Base-by-base conservation (phyloP, 2,113 vertebrate species). In the Apeltes quadracus region DNA sequence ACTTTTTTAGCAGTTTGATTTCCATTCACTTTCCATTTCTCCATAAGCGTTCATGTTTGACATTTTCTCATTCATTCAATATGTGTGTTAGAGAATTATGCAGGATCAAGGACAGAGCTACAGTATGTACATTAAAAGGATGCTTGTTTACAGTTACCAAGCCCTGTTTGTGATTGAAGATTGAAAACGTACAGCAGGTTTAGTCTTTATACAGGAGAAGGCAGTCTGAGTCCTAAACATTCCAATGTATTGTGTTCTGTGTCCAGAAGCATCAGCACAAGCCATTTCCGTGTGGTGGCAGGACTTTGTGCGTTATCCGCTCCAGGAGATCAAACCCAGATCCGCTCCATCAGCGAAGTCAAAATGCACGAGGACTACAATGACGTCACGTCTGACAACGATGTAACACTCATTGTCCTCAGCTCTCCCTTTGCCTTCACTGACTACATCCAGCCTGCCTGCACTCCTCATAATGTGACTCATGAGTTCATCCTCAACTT, bases 331-430 rank as follows among this genome's bases (percentile, higher is more conserved):
- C 10, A 75, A 5, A 16, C 70, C 1, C 89, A 92, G 87, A 38
- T 53, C 50, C 75, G 83, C 34, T 68, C 41, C 14, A 54, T 90
- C 69, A 55, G 53, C 2, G 0, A 58, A 13, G 10, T 90, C 13
- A 74, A 44, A 62, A 39, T 75, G 16, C 87, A 92, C 43, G 0
- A 82, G 25, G 32, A 61, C 46, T 86, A 84, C 53, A 0, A 58
- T 27, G 0, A 0, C 5, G 0, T 1, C 4, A 69, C 57, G 2
- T 25, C 29, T 6, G 71, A 88, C 72, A 88, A 72, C 20, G 92
- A 93, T 0, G 38, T 92, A 44, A 63, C 80, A 0, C 84, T 92
- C 12, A 3, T 92, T 63, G 61, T 43, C 27, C 78, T 93, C 50
- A 46, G 58, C 62, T 59, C 36, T 32, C 86, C 88, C 12, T 62